Percentiles rank a stretch among this genome's conserved stretches.
phyloP scores from a whole-genome alignment of 2,797 vertebrate genomes.

The Bucorvus abyssinicus region DNA sequence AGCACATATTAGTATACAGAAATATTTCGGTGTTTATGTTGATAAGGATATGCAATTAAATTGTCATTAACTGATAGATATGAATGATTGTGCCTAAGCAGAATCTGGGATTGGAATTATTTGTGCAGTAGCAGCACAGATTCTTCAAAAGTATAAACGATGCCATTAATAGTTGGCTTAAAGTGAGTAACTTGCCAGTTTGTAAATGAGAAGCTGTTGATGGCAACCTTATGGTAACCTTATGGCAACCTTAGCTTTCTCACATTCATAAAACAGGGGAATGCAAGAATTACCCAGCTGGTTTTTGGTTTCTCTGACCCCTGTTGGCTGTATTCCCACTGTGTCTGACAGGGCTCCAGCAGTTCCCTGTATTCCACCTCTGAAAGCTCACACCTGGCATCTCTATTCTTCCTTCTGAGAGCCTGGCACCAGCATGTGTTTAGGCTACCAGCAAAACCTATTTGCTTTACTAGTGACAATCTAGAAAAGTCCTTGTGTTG shows the following conservation, averaged over 20 bases:
- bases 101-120: neutral
- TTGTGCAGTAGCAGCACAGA: neutral
- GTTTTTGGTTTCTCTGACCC: neutral
- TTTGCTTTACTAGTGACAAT: neutral
- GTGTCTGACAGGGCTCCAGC: neutral
- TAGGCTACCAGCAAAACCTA: neutral
- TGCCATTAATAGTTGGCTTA: neutral
- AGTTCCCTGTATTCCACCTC: neutral
- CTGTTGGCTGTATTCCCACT: neutral
- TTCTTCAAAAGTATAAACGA: neutral
- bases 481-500: neutral
- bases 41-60: constrained; percentile 49
- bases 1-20: constrained; percentile 28
- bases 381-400: neutral
- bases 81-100: neutral
- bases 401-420: neutral
- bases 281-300: neutral
- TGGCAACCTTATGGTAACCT: neutral
- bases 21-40: constrained; percentile 48
- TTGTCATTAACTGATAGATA: constrained; percentile 25
- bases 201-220: neutral
- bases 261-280: neutral
- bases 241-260: neutral
- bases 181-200: neutral
- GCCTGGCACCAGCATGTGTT: neutral